These are phyloP conservation scores for Basileuterus tristriatus DNA, from an alignment of 2,797 vertebrate genomes.

Conservation along the genomic window DNA sequence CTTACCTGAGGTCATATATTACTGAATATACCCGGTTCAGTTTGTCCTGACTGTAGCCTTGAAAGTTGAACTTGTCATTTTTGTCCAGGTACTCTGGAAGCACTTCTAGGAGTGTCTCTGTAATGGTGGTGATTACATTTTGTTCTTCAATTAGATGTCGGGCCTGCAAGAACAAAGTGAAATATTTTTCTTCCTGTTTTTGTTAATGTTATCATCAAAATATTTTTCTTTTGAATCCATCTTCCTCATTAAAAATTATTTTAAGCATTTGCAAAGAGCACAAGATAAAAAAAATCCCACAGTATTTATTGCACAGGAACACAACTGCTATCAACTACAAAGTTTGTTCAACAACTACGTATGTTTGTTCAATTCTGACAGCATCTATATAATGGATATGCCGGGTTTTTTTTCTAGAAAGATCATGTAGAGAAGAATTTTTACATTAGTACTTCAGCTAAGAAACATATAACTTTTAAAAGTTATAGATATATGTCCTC, in stretches of 20 bases:
- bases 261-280: neutral
- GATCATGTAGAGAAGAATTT: neutral
- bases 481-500: fast-evolving
- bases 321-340: neutral
- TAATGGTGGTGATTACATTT: constrained; percentile 90
- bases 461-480: neutral
- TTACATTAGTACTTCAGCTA: neutral
- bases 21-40: constrained; percentile 89
- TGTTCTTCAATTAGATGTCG: constrained; percentile 94
- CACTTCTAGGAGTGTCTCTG: constrained; percentile 90
- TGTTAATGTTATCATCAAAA: neutral
- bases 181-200: neutral
- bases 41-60: constrained; percentile 93
- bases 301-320: neutral
- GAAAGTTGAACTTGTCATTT: constrained; percentile 93
- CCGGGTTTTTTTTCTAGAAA: neutral
- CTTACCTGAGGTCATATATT: constrained; percentile 95
- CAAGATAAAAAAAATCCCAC: neutral
- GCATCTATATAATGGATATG: neutral
- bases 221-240: neutral
- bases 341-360: neutral
- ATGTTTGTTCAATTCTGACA: neutral
- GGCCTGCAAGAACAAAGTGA: constrained; percentile 76
- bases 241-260: neutral
- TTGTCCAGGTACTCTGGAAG: constrained; percentile 89